phyloP scores from a whole-genome alignment of 2,797 vertebrate genomes.

The Acanthis flammea region DNA sequence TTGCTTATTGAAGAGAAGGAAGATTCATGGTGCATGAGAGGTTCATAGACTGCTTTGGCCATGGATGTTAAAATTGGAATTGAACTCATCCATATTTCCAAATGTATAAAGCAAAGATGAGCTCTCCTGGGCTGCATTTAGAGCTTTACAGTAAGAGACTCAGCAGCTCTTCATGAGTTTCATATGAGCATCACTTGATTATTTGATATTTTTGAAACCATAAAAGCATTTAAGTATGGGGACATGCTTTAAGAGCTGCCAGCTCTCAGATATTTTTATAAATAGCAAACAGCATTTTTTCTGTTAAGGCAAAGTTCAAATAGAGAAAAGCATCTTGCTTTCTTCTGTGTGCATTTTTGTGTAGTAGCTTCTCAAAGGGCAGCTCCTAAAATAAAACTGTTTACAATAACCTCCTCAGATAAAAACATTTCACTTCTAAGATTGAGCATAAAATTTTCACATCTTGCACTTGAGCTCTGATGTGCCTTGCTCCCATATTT shows the following conservation, averaged over 20 bases:
- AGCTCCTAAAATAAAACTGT: constrained; percentile 34
- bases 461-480: not conserved
- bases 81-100: not conserved
- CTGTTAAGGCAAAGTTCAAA: not conserved
- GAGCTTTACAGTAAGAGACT: not conserved
- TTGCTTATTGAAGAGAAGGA: not conserved
- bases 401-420: constrained; percentile 1
- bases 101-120: not conserved
- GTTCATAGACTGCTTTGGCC: not conserved
- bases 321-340: not conserved
- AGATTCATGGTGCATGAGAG: not conserved
- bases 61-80: not conserved
- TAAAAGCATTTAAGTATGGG: not conserved
- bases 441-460: not conserved
- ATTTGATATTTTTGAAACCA: not conserved
- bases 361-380: constrained; percentile 9
- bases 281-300: not conserved
- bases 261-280: not conserved
- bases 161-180: not conserved
- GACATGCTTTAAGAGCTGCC: not conserved
- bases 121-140: not conserved
- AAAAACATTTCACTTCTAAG: constrained; percentile 16
- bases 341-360: not conserved
- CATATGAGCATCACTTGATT: not conserved
- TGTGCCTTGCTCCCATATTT: not conserved